Base-by-base conservation (phyloP, 2,797 vertebrate genomes). In the Thripadectes ignobilis region DNA sequence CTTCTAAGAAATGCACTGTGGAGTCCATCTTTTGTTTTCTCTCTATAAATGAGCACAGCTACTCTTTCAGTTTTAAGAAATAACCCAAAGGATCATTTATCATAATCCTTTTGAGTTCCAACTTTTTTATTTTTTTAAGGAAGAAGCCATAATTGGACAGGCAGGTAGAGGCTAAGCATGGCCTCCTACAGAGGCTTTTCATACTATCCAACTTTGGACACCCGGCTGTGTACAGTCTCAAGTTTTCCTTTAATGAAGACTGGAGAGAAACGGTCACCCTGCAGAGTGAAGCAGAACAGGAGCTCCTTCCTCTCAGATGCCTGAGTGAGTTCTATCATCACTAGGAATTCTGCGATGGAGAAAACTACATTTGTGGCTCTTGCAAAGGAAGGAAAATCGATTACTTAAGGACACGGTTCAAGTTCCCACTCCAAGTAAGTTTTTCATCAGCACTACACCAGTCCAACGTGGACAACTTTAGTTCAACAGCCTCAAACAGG, bases 231-330 rank as follows among this genome's bases (percentile, higher is more conserved):
- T 15, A 72, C 65, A 88, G 41, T 32, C 32, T 49, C 23, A 29
- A 65, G 51, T 14, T 10, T 75, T 51, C 39, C 36, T 29, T 43
- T 20, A 68, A 20, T 3, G 26, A 54, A 65, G 27, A 7, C 7
- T 4, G 4, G 30, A 59, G 30, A 58, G 73, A 46, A 17, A 46
- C 0, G 0, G 39, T 3, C 5, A 6, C 36, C 26, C 41, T 16
- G 11, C 1, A 54, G 24, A 36, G 29, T 5, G 19, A 52, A 34
- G n/a, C 34, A 92, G 14, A 85, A 59, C 54, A 81, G 38, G 7
- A 94, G 8, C 13, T 12, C n/a, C 23, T 57, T n/a, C 38, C 20
- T 46, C 54, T 66, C 36, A 43, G 57, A 30, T 12, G 12, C 26
- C 45, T 3, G 2, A 84, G 13, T 2, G 0, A 14, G 21, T 81